Evolutionary conservation across 2,797 vertebrate species (phyloP), one percentile per base, ranked within the genome.

Genomic region (Peromyscus melanophrys): DNA sequence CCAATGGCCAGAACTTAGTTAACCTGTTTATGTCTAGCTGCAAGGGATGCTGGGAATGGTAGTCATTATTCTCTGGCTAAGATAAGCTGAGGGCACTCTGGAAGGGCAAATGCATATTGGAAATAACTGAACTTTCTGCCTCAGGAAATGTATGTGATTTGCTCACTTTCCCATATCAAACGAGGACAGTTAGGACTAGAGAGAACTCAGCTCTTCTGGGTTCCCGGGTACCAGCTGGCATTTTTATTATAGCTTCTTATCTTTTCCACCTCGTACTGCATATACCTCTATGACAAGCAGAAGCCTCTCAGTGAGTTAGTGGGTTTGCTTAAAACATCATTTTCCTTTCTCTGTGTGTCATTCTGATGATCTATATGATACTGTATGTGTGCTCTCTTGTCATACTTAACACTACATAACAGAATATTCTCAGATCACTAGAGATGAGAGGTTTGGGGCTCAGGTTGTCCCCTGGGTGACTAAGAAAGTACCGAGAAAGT

Each of bases 171-270:
- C 21, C 31, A 34, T 19, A 87, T 31, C 85, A 77, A 59, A 12
- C 76, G 55, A 95, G 52, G 46, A 1, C 6, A 81, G 75, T 57
- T n/a, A 73, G 23, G 75, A 57, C 31, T 49, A 75, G 49, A 65
- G 4, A 34, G 71, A 95, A 88, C 8, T 37, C 55, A 93, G 75
- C 37, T 95, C 55, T 75, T 25, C n/a, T 59, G 85, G 31, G 37
- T 95, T 83, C 86, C 25, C 34, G 77, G 34, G 71, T 83, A 34
- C 46, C 69, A 23, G 59, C 59, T 92, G 43, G 46, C 25, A 31
- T 88, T 95, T 95, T 92, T 92, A 88, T 86, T 94, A 49, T 25
- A 92, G 43, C 14, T 95, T 76, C 57, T 97, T 78, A 27, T 71
- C 76, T 93, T 90, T 13, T 67, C 82, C 14, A 67, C n/a, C 59